Evolutionary conservation across 23 tunicate species (phyloP), one percentile per base, ranked within the genome.

Genomic region (Diplosoma virens): DNA sequence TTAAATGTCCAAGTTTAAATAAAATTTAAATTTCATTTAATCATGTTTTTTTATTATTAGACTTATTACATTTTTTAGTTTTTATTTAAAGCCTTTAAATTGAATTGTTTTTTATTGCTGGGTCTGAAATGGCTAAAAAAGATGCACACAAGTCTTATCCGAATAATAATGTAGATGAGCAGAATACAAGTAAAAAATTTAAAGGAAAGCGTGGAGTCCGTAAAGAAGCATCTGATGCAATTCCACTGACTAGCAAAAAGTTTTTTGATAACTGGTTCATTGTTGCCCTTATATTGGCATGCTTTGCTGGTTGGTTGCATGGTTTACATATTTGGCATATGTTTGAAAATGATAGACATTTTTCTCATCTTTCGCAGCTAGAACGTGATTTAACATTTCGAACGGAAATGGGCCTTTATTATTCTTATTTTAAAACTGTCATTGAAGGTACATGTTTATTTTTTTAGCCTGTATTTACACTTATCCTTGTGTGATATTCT

Each of bases 271-370:
- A 90, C 55, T 90, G 97, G 97, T 31, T 74, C 20, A 90, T 90
- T 56, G 75, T 90, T 55, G 82, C 89, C 53, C 35, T 95, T n/a
- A 31, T 95, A 23, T 45, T 95, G 25, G 87, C 94, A 32, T 71
- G 87, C 1, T 45, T 89, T 61, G 77, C 60, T 47, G 99, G 96
- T 6, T 95, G 95, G 93, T 52, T 89, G 41, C 95, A 95, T 67
- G 91, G 91, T 25, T 55, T 84, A 21, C 99, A 95, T 71, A 91
- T 95, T 3, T 91, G 92, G 82, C 66, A 83, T 30, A 77, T 95
- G 99, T 95, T 95, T 77, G 99, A 95, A 81, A 95, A 89, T 65
- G 99, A 95, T 45, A 60, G 87, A 32, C 99, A 95, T 86, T 95
- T 95, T 79, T 95, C 99, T 2, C 99, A 95, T 76, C 66, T 95